These are phyloP conservation scores for Elmis aenea DNA, from an alignment of 2,888 invertebrate genomes.

Conservation along the genomic window DNA sequence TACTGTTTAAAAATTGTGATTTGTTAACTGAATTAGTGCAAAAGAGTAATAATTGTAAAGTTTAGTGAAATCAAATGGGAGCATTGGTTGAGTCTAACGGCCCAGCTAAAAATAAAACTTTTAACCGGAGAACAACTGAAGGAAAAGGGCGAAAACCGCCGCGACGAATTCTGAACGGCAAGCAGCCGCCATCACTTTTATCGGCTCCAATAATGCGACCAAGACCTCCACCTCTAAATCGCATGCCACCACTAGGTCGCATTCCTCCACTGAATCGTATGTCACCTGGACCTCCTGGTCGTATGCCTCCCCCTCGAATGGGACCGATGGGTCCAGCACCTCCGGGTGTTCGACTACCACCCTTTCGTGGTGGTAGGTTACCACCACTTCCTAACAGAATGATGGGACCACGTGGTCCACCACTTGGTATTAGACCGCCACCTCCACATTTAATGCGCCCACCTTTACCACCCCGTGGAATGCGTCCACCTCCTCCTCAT, in stretches of 20 bases:
- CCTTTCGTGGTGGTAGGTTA: constrained; percentile 13
- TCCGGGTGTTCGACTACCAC: constrained; percentile 23
- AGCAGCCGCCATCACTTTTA: constrained; percentile 26
- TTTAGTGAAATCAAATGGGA: too few species aligned
- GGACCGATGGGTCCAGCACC: constrained; percentile 29
- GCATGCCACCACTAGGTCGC: constrained; percentile 32
- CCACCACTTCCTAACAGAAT: constrained; percentile 11
- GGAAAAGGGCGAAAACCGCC: constrained; percentile 23
- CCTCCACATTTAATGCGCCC: constrained; percentile 19
- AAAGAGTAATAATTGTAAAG: too few species aligned
- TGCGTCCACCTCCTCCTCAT: constrained; percentile 22
- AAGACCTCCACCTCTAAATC: constrained; percentile 27
- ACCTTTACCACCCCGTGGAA: constrained; percentile 29
- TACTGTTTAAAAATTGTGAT: too few species aligned
- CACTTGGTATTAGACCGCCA: constrained; percentile 25
- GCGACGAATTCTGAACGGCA: constrained; percentile 25
- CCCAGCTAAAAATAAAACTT: constrained; percentile 15
- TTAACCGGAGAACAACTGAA: constrained; percentile 19
- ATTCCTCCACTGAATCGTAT: constrained; percentile 34
- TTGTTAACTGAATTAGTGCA: too few species aligned
- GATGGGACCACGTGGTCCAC: constrained; percentile 27
- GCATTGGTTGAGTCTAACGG: constrained; percentile 20
- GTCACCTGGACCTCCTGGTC: constrained; percentile 25
- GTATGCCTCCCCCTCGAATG: constrained; percentile 30
- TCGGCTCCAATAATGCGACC: constrained; percentile 32